These are phyloP conservation scores for Agraylea sexmaculata DNA, from an alignment of 1,140 invertebrate species.

Conservation along the genomic window DNA sequence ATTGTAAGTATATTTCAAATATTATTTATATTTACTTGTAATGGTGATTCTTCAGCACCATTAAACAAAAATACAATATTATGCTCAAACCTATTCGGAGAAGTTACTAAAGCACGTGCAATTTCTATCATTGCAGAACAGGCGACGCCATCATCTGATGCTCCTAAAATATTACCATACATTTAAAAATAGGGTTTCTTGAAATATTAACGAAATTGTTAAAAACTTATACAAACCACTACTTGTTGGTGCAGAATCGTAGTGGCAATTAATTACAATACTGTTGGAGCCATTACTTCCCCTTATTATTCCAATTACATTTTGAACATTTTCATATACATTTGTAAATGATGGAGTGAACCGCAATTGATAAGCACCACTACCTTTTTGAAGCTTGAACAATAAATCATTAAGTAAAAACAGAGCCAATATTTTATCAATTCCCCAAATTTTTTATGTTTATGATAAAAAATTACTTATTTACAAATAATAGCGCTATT, in stretches of 20 bases:
- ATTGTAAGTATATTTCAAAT: too few relatives aligned
- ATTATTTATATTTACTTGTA: too few relatives aligned
- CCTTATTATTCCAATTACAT: conserved; percentile 56
- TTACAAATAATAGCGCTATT: too few relatives aligned
- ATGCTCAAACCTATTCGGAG: conserved; percentile 37
- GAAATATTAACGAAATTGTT: too few relatives aligned
- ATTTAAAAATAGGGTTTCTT: too few relatives aligned
- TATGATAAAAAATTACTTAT: too few relatives aligned
- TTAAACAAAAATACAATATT: conserved; percentile 69
- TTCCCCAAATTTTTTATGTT: not conserved
- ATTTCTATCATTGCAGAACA: conserved; percentile 66
- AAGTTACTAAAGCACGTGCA: conserved; percentile 47
- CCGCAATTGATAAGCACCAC: conserved; percentile 40
- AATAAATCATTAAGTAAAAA: conserved; percentile 7
- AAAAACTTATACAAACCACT: conserved; percentile 44
- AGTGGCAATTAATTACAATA: conserved; percentile 70
- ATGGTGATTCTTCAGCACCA: conserved; percentile 60
- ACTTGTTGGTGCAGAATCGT: conserved; percentile 64
- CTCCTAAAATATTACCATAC: too few relatives aligned
- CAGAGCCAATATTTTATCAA: not conserved
- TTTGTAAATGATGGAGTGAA: conserved; percentile 33
- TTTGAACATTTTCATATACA: conserved; percentile 45
- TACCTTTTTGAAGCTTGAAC: conserved; percentile 17
- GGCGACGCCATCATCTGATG: conserved; percentile 64
- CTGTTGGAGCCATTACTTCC: conserved; percentile 38